phyloP scores from a whole-genome alignment of 2,113 vertebrate species.

The Phocoena phocoena region DNA sequence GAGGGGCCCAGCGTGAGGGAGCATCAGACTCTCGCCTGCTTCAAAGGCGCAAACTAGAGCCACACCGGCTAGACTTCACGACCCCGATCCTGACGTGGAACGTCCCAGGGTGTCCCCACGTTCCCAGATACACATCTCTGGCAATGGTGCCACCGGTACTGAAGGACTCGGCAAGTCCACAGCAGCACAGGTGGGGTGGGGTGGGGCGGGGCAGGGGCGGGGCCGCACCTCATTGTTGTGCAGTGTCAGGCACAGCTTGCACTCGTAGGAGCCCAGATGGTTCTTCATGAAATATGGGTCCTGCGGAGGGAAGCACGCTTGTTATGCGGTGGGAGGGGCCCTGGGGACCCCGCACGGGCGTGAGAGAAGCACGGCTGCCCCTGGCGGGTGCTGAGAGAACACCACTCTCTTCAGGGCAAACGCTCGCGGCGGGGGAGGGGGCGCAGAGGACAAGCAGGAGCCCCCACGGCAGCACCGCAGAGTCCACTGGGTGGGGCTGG shows the following conservation, averaged over 20 bases:
- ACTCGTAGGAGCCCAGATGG: slow-evolving; percentile 97
- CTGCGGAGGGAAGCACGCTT: slow-evolving; percentile 23
- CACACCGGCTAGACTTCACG: not conserved
- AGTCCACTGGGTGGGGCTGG: not conserved
- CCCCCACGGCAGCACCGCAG: not conserved
- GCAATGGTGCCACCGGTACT: not conserved
- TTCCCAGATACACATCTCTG: not conserved
- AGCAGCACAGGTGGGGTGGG: not conserved
- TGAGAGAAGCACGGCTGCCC: no score
- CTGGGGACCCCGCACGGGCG: no score
- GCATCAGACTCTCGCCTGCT: not conserved
- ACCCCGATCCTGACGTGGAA: not conserved
- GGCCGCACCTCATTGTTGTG: slow-evolving; percentile 96
- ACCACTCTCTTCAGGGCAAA: no score
- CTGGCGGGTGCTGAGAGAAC: no score
- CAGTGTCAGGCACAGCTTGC: slow-evolving; percentile 97
- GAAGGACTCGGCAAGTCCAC: no score
- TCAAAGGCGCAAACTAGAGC: not conserved
- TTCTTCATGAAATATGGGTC: slow-evolving; percentile 99
- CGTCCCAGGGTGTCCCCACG: not conserved
- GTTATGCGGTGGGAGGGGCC: fast-evolving
- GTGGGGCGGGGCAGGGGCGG: not conserved
- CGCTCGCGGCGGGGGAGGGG: no score
- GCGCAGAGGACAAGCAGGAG: not conserved
- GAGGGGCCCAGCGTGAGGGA: not conserved